Percentiles rank a stretch among this genome's conserved stretches.
Conservation (phyloP, 2,113 vertebrate genomes). For the Sinocyclocheilus maitianheensis region DNA sequence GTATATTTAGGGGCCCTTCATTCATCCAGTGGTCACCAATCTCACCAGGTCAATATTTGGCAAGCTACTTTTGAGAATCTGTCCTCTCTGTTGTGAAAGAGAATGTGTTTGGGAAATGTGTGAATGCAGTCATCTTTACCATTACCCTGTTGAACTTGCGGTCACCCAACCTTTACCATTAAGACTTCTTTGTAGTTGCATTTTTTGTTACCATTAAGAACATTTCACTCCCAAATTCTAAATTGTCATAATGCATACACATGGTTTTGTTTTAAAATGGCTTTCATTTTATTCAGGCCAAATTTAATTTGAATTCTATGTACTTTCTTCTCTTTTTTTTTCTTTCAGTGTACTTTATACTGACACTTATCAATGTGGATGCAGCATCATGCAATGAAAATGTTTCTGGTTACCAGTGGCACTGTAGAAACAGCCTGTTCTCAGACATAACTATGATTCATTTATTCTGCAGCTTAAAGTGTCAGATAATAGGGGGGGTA, state of each 20-base stretch:
- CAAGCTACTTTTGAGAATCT: conserved; percentile 78
- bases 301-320: background rate
- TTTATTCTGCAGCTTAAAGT: too few relatives aligned
- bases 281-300: too few relatives aligned
- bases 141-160: conserved; percentile 16
- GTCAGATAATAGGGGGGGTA: too few relatives aligned
- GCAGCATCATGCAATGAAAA: background rate
- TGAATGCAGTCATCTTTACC: conserved; percentile 26
- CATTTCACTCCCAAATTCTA: background rate
- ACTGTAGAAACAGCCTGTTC: too few relatives aligned
- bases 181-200: background rate
- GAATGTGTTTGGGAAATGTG: conserved; percentile 49
- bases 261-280: background rate
- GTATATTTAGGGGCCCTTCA: conserved; percentile 73
- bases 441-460: too few relatives aligned
- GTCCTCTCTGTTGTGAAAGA: conserved; percentile 62
- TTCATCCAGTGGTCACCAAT: conserved; percentile 73
- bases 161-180: background rate
- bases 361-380: background rate
- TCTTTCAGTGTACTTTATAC: background rate
- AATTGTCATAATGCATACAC: background rate
- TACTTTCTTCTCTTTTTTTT: background rate
- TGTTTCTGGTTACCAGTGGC: too few relatives aligned
- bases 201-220: background rate
- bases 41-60: conserved; percentile 79